Evolutionary conservation across 2,113 vertebrate species (phyloP), one percentile per base, ranked within the genome.

Genomic region (Electrona antarctica): DNA sequence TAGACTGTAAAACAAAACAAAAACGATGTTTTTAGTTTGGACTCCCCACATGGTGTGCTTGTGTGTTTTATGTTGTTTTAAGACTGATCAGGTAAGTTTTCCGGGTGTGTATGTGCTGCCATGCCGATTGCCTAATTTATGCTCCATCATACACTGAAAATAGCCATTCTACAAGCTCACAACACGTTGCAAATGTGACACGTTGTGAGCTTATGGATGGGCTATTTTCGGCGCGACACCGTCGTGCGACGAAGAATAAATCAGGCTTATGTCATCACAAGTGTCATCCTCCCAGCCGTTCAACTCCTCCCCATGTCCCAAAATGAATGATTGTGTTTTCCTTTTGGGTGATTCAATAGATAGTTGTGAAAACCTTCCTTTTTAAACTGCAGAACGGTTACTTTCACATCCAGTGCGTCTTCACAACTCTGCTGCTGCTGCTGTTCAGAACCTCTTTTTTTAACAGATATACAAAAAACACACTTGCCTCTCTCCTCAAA

Each of bases 371-470:
- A 70, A 65, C 6, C 41, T 72, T 63, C 49, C 64, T 55, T 76
- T 29, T 58, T 66, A 29, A 75, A 67, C 79, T 78, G 68, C 80
- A 50, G 55, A 73, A 56, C 64, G 73, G 63, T 85, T 91, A 92
- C 91, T 92, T 92, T 92, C 90, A 90, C 90, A 91, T 91, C 83
- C 90, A 91, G 88, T 88, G 69, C 81, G 81, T 85, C 51, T 45
- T 62, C 81, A 88, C 72, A 79, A 64, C 67, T 83, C 82, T 88
- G 67, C 70, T 66, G 78, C 85, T 86, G 82, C 89, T 91, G 78
- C 75, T 81, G 33, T 41, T 41, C 33, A 41, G 33, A 41, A 41
- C 33, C 48, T 15, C 5, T 41, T 13, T 85, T 11, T 81, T 65
- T 71, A 81, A 80, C 78, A 87, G 76, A 56, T 79, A 65, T 73